Evolutionary conservation across 2,113 vertebrate species (phyloP), one percentile per base, ranked within the genome.

Genomic region (Apaloderma vittatum): DNA sequence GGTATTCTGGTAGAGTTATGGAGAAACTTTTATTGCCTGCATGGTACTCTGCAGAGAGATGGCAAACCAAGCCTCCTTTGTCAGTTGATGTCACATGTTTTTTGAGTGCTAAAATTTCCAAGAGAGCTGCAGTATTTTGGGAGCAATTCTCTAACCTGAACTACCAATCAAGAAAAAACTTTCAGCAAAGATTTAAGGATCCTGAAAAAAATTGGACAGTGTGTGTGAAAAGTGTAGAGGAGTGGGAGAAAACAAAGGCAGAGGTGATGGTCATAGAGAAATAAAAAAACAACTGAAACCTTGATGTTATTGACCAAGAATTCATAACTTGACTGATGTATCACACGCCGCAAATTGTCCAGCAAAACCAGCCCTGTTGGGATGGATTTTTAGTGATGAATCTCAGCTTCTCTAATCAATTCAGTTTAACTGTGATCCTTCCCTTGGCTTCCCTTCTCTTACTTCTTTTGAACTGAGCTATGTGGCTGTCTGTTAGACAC

Each of bases 21-120:
- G 52, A 91, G 90, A 84, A 96, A 80, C 68, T 92, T 90, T 68
- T 81, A 81, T 68, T 70, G 40, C 46, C 12, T 72, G 15, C 9
- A 14, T 32, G 68, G 48, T 52, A 65, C 3, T 61, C 61, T 61
- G 30, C 32, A 84, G 45, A 65, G 58, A 88, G 48, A 78, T 2
- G 65, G 65, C 18, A 94, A 86, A 77, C 37, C 32, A 83, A 55
- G 15, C 9, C 49, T 59, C 11, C 26, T n/a, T 40, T 93, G 40
- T 61, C 61, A 46, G 34, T 32, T 74, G 36, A 45, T 52, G 11
- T 29, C 21, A 51, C 0, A 1, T 0, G 1, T 36, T 71, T 82
- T 66, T 65, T 66, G 32, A 55, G 23, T 37, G 9, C 16, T 90
- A 88, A 90, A 40, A n/a, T 82, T 92, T 79, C 54, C 19, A 46